Conservation (phyloP, 2,113 vertebrate species). For the Peromyscus californicus region DNA sequence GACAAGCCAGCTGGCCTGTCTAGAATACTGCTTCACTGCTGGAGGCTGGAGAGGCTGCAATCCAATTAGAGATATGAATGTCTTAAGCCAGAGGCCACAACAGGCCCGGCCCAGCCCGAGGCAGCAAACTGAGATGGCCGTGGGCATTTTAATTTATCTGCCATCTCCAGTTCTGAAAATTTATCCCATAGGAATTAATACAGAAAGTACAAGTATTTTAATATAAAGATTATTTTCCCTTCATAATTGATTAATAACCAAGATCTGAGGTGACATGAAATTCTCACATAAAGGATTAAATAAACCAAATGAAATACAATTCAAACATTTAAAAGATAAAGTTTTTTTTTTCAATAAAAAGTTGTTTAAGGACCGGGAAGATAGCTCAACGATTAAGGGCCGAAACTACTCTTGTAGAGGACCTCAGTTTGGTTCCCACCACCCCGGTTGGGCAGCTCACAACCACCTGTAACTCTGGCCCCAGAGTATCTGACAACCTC, state of each 20-base stretch:
- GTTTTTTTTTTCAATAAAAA: not conserved
- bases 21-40: not conserved
- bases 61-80: not conserved
- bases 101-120: not conserved
- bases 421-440: not conserved
- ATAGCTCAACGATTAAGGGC: not conserved
- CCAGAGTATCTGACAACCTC: not conserved
- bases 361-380: not conserved
- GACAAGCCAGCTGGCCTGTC: not conserved
- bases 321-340: not conserved
- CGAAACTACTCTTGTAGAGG: not conserved
- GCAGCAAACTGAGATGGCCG: not conserved
- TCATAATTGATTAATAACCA: constrained; percentile 9
- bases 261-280: constrained; percentile 23
- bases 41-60: not conserved
- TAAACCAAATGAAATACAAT: not conserved
- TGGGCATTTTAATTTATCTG: too few relatives aligned
- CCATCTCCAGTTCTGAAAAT: not conserved
- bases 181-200: not conserved
- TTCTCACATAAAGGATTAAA: not conserved
- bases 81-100: not conserved
- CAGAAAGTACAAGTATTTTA: not conserved
- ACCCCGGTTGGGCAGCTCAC: not conserved
- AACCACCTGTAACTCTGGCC: not conserved
- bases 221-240: not conserved